A percentile compares a stretch with the other conserved stretches of the same genome.
Evolutionary conservation across 1,140 invertebrate genomes (phyloP).

Genomic region (Diorhabda sublineata): DNA sequence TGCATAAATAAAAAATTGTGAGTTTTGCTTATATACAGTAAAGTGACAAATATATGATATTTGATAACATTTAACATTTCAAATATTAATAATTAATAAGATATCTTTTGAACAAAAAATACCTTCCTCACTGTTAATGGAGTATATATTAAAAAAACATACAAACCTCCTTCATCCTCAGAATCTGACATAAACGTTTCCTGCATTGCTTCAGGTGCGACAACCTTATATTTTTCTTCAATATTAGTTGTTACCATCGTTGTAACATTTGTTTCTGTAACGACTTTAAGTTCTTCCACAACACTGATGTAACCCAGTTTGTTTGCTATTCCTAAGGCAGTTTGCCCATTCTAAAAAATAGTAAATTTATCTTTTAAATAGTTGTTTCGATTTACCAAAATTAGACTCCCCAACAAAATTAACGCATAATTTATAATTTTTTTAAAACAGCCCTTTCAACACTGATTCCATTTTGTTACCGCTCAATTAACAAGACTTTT

Average conservation of each 20-base stretch:
- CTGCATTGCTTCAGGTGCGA: slow-evolving; percentile 97
- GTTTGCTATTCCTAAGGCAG: slow-evolving; percentile 92
- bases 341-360: slow-evolving; percentile 82
- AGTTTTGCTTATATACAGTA: too few relatives aligned
- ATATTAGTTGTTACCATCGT: slow-evolving; percentile 67
- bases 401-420: too few relatives aligned
- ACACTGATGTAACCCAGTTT: slow-evolving; percentile 96
- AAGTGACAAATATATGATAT: too few relatives aligned
- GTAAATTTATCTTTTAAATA: too few relatives aligned
- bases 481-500: too few relatives aligned
- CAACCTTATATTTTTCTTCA: slow-evolving; percentile 94
- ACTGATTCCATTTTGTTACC: too few relatives aligned
- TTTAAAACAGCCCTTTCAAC: too few relatives aligned
- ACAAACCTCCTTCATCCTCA: slow-evolving; percentile 94
- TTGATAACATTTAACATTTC: too few relatives aligned
- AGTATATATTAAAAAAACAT: slow-evolving; percentile 18
- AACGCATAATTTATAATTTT: neutral
- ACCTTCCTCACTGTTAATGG: neutral
- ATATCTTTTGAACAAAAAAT: too few relatives aligned
- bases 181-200: slow-evolving; percentile 98
- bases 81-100: too few relatives aligned
- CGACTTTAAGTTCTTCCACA: slow-evolving; percentile 92
- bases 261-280: slow-evolving; percentile 86
- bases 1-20: too few relatives aligned
- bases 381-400: too few relatives aligned